phyloP scores from a whole-genome alignment of 23 tunicate species.

The Clavelina lepadiformis region DNA sequence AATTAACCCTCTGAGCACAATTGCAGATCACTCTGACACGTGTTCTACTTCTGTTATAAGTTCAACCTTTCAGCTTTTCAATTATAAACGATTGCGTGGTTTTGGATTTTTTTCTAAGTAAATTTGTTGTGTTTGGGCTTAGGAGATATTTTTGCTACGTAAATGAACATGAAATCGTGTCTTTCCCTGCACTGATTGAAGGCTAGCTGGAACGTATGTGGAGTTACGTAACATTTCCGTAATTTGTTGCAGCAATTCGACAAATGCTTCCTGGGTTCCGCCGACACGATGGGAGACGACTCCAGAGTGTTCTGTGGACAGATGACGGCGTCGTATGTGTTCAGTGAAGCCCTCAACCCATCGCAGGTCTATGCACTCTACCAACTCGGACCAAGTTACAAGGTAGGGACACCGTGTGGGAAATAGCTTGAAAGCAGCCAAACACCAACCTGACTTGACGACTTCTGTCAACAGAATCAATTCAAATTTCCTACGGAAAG shows the following conservation, averaged over 20 bases:
- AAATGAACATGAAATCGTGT: no score
- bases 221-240: no score
- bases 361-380: constrained; percentile 89
- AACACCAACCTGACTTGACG: neutral
- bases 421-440: neutral
- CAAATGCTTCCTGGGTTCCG: constrained; percentile 95
- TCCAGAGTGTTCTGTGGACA: constrained; percentile 94
- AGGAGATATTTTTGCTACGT: no score
- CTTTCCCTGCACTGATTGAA: no score
- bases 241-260: constrained; percentile 70
- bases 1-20: no score
- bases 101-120: no score
- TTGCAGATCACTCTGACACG: no score
- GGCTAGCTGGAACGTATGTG: no score
- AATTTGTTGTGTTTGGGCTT: no score
- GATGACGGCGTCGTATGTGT: constrained; percentile 93
- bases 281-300: constrained; percentile 96
- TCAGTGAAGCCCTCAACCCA: constrained; percentile 84
- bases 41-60: no score
- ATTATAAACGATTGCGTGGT: no score
- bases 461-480: constrained; percentile 48
- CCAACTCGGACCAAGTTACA: constrained; percentile 91
- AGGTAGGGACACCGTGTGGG: constrained; percentile 39
- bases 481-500: constrained; percentile 88
- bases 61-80: no score